phyloP scores from a whole-genome alignment of 1,140 invertebrate genomes.

The Caligus rogercresseyi region DNA sequence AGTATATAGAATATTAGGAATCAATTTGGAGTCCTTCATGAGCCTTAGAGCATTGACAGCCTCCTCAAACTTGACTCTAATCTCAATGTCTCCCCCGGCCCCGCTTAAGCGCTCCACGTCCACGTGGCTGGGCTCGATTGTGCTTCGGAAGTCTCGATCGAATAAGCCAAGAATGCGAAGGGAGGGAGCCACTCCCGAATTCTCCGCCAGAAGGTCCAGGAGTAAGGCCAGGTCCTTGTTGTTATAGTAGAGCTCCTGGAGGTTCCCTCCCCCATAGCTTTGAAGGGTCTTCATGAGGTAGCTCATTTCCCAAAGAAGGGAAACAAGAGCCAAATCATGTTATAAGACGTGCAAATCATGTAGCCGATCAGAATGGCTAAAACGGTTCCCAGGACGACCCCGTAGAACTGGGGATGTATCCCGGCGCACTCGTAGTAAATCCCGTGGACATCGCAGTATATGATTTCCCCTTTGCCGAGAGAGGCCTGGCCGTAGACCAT shows the following conservation, averaged over 20 bases:
- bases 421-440: slow-evolving; percentile 14
- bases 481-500: background rate
- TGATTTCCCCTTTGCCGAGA: background rate
- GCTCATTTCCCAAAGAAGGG: slow-evolving; percentile 4
- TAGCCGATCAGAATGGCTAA: background rate
- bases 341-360: background rate
- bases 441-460: slow-evolving; percentile 17
- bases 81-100: background rate
- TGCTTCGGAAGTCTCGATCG: slow-evolving; percentile 3
- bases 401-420: slow-evolving; percentile 14
- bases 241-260: slow-evolving; percentile 9
- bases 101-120: background rate
- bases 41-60: background rate
- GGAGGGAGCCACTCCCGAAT: slow-evolving; percentile 2
- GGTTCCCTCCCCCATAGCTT: background rate
- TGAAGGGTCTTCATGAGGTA: background rate
- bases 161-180: background rate
- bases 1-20: background rate
- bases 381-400: background rate
- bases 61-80: background rate
- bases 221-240: slow-evolving; percentile 4
- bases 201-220: slow-evolving; percentile 5
- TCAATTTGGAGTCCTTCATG: background rate
- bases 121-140: background rate
- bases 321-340: slow-evolving; percentile 10